Base-by-base conservation (phyloP, 2,888 invertebrate genomes). In the Drosophila birchii region DNA sequence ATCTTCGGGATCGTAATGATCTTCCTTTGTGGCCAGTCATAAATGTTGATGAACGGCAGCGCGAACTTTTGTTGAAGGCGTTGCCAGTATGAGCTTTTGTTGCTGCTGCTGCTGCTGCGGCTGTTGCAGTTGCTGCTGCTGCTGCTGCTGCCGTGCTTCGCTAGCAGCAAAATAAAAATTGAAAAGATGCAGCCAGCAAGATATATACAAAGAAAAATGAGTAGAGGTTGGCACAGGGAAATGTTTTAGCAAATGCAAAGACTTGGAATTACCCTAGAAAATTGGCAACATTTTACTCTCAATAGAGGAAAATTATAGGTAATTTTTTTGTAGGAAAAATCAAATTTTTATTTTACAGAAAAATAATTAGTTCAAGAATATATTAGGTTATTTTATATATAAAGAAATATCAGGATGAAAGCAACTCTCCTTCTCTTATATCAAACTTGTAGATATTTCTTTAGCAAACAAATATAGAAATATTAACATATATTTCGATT, bases 41-140 rank as follows among this genome's bases (percentile, higher is more conserved):
- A 88, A 88, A 86, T 88, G 86, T 86, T 86, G 84, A 88, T 86
- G 88, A 88, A 84, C 86, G 84, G 88, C 85, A 81, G 87, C 73
- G 84, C 86, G 78, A 88, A 87, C 80, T 85, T 73, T 80, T 86
- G 85, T 87, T 75, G 85, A 81, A 87, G 83, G 87, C 83, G 87
- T 85, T 84, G 75, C 87, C 68, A 47, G 55, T 49, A 36, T 79
- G 78, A 68, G 75, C 83, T 81, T 84, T 82, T 83, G 87, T 81
- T 87, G 80, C 60, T 69, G 83, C 69, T 62, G 78, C 64, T 63
- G 74, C 54, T 67, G 73, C 32, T 70, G 68, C 36, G 60, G 61
- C 49, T 73, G 75, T n/a, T 55, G 72, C 75, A 20, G 51, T 56
- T 73, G 79, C 66, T 49, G 70, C 76, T 78, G 78, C 8, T 26